Evolutionary conservation across 2,797 vertebrate species (phyloP), one percentile per base, ranked within the genome.

Genomic region (Dryobates pubescens): DNA sequence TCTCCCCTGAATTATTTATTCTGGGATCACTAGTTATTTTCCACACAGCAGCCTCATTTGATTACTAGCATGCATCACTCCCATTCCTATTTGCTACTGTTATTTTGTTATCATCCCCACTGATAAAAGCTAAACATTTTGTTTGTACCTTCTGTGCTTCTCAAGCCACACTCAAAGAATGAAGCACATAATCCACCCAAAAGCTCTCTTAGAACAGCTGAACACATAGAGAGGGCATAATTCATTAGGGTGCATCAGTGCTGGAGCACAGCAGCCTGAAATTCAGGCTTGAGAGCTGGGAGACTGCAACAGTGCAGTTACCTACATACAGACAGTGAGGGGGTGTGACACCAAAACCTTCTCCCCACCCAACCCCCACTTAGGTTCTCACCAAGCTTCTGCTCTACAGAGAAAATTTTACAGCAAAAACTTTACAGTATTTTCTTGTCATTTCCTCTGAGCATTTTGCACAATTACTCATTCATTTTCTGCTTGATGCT

Each of bases 1-100:
- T 76, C 38, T 76, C n/a, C 54, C 45, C 49, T 87, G 57, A 93
- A 89, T 82, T 89, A 92, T 94, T 93, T 91, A 82, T 88, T 83
- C 57, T 57, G 69, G 7, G 73, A 94, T 62, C 63, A 61, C 56
- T 72, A 69, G 38, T 86, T 72, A 70, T 90, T 91, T 94, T 76
- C 57, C 67, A 93, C 32, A 67, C 24, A 78, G 63, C n/a, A 76
- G 51, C 84, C 58, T 59, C 71, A 68, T 36, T 78, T 81, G 73
- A 90, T 86, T 90, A 87, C 38, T 53, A 32, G 38, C 26, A 77
- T 32, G 30, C 43, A 86, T 36, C 9, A 17, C 79, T 73, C 0
- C 0, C 56, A 61, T 80, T 90, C 56, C 47, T 59, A 43, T 86
- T 85, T 68, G 19, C 63, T 64, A 59, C 41, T 72, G 59, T 51